Percentiles rank a stretch among this genome's conserved stretches.
Conservation (phyloP, 2,888 invertebrate species). For the Leucozona laternaria region DNA sequence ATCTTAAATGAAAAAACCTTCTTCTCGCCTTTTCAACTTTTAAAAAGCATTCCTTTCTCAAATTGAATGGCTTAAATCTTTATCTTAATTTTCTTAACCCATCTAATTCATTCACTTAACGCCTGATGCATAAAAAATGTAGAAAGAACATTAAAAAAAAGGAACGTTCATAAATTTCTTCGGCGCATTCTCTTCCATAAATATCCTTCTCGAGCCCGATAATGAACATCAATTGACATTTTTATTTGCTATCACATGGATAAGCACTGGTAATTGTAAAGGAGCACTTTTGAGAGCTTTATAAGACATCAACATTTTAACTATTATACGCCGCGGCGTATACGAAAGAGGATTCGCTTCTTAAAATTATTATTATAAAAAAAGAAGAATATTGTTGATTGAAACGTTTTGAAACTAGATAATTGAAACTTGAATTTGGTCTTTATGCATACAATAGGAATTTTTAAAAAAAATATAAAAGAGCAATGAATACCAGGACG, state of each 20-base stretch:
- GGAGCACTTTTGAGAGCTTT: conserved; percentile 51
- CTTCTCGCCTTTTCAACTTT: not conserved
- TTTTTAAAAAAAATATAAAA: not conserved
- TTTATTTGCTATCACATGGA: conserved; percentile 74
- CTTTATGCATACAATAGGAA: not conserved
- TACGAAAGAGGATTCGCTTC: not conserved
- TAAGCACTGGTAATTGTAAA: conserved; percentile 65
- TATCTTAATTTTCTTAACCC: conserved; percentile 42
- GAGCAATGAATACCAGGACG: conserved; percentile 18
- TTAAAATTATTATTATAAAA: conserved; percentile 24
- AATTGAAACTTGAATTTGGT: conserved; percentile 68
- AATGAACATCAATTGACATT: conserved; percentile 75
- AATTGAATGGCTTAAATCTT: conserved; percentile 33
- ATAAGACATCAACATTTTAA: conserved; percentile 28
- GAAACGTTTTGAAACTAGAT: conserved; percentile 37
- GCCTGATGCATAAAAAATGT: conserved; percentile 50
- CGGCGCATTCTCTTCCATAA: conserved; percentile 59
- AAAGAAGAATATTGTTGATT: conserved; percentile 34
- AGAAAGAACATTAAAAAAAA: conserved; percentile 37
- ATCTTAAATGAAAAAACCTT: not conserved
- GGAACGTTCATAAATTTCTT: conserved; percentile 62
- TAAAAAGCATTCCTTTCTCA: not conserved
- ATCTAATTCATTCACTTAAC: conserved; percentile 47
- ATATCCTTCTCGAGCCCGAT: conserved; percentile 64
- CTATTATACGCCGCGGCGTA: not conserved